Percentiles rank a stretch among this genome's conserved stretches.
These are phyloP conservation scores for Rhodinocichla rosea DNA, from an alignment of 2,113 vertebrate genomes.

Conservation along the genomic window DNA sequence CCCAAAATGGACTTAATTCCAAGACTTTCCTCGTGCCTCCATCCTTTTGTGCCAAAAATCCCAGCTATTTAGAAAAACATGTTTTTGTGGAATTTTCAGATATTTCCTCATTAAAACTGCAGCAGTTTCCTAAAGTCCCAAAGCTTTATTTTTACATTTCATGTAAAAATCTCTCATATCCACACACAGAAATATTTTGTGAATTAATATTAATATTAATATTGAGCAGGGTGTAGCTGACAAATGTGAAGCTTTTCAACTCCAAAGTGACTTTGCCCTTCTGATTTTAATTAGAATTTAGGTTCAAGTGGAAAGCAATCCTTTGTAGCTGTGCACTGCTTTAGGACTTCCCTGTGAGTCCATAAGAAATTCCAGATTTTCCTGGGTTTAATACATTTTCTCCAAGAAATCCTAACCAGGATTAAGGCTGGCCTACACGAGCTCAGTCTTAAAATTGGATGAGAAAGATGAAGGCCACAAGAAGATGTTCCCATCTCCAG, in stretches of 20 bases:
- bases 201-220: neutral
- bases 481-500: neutral
- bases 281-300: neutral
- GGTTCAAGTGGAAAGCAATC: neutral
- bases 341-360: neutral
- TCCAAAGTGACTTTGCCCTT: neutral
- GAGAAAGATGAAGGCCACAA: neutral
- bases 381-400: neutral
- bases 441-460: neutral
- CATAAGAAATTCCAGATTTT: neutral
- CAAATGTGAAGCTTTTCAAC: neutral
- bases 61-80: constrained; percentile 9
- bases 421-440: neutral
- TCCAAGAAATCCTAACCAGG: neutral
- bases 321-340: fast-evolving
- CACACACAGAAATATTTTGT: neutral
- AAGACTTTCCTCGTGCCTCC: neutral
- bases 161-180: neutral
- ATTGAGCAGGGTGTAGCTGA: neutral
- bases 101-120: neutral
- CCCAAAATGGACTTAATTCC: neutral
- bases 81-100: neutral
- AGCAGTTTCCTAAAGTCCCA: neutral
- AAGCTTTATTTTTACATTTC: neutral
- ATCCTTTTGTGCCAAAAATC: constrained; percentile 15